Conservation (phyloP, 2,113 vertebrate genomes). For the Rhipidura dahli region DNA sequence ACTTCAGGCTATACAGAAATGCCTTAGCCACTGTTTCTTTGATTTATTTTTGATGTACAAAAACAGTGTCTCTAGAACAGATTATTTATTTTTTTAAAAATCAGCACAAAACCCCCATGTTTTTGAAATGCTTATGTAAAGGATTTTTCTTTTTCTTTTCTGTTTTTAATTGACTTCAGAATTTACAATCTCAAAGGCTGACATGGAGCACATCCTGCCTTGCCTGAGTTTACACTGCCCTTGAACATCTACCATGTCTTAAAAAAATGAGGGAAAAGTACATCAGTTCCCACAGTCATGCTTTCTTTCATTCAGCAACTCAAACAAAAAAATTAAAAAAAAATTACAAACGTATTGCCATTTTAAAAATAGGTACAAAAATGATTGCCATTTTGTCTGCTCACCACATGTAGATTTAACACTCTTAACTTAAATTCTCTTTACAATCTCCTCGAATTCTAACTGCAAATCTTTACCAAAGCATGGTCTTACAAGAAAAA, state of each 20-base stretch:
- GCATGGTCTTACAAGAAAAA: not conserved
- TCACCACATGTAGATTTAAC: not conserved
- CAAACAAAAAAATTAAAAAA: not conserved
- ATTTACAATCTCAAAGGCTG: not conserved
- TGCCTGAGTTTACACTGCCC: not conserved
- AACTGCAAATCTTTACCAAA: not conserved
- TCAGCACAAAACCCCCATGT: fast-evolving
- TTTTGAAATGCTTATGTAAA: not conserved
- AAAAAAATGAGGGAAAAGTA: not conserved
- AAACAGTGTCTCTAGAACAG: not conserved
- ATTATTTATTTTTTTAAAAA: not conserved
- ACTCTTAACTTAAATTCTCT: not conserved
- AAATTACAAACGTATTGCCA: not conserved
- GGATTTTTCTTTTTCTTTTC: not conserved
- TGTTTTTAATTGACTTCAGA: not conserved
- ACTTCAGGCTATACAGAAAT: not conserved
- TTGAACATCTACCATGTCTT: not conserved
- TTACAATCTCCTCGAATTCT: not conserved
- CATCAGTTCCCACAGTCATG: not conserved
- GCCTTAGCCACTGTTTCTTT: not conserved
- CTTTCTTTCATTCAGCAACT: not conserved
- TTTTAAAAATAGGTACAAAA: not conserved
- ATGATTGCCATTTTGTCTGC: not conserved
- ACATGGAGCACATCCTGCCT: not conserved
- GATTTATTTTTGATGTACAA: not conserved